Base-by-base conservation (phyloP, 2,888 invertebrate genomes). In the Norana najaformis region DNA sequence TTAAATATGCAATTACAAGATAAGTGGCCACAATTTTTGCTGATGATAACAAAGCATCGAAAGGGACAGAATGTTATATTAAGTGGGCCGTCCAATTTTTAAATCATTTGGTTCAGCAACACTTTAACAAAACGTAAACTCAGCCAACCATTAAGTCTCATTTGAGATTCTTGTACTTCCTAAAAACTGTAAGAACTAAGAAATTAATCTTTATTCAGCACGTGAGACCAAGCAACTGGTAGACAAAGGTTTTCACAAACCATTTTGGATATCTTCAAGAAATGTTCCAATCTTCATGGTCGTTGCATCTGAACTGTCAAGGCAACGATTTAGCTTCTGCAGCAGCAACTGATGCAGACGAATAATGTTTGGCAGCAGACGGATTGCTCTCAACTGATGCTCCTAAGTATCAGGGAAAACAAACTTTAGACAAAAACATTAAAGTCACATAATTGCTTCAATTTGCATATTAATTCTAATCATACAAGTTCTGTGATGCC, bases 251-350 rank as follows among this genome's bases (percentile, higher is more conserved):
- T 23, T 47, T 47, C 47, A 69, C 69, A 69, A 69, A 85, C 85
- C 85, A 36, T 88, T 38, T 39, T 23, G 14, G 88, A 39, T 34
- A 39, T 89, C 35, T 5, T 69, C 89, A 37, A 90, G 89, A 83
- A 90, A 90, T 20, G 36, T 39, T 20, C 39, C 47, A 2, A 89
- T 83, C 13, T 53, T 89, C 38, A 93, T 90, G 35, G 90, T 92
- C 3, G 91, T 92, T 13, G 93, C 94, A 88, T 93, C 93, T n/a
- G 92, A 92, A 85, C 91, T 91, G 92, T 93, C 93, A 41, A 94
- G 91, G 89, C 92, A 92, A 16, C 93, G 91, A 88, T 93, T 92
- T 90, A 92, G 93, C 89, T 91, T 91, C 90, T 91, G 91, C 88
- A 93, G 91, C 89, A 94, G 91, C 35, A 91, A 90, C 34, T 91